Base-by-base conservation (phyloP, 2,888 invertebrate species). In the Cephus sareptanus region DNA sequence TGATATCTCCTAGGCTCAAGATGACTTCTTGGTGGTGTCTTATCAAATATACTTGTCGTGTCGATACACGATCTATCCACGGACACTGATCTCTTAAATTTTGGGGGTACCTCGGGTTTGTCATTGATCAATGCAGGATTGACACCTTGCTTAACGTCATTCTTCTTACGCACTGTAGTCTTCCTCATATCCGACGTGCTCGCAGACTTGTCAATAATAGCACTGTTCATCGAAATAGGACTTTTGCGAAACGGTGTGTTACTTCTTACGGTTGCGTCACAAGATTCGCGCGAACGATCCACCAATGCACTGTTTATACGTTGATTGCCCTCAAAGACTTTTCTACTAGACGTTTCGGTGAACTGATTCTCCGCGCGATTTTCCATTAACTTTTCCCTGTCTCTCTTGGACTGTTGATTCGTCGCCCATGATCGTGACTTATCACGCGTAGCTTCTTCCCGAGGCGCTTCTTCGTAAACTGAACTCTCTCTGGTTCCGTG, bases 11-110 rank as follows among this genome's bases (percentile, higher is more conserved):
- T 83, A 0, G 84, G 82, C n/a, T 83, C 83, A 34, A 88, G 77
- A 68, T 82, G 86, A 35, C 81, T 82, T 1, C 85, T 80, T 0
- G 88, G 86, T 4, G 88, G 87, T 4, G 79, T 80, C 70, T 88
- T 86, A n/a, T 90, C 89, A 78, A 91, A 91, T 35, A 91, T 90
- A 74, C 91, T 91, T 23, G 88, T 88, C 0, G 88, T 91, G 70
- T 91, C 91, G 79, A 91, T 90, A 79, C 90, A 90, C 23, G 90
- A 89, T 75, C 84, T 88, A 78, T 91, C 90, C 0, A 90, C 90
- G 11, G 85, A 85, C 9, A 89, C 85, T 15, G 81, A 79, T 23
- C 86, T 86, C 74, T 86, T 88, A 70, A 76, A 70, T 74, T 86
- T 87, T 69, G 86, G 84, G 1, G 87, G 86, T 4, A 85, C 84